Evolutionary conservation across 2,888 invertebrate genomes (phyloP), one percentile per base, ranked within the genome.

Genomic region (Eudasyphora cyanicolor): DNA sequence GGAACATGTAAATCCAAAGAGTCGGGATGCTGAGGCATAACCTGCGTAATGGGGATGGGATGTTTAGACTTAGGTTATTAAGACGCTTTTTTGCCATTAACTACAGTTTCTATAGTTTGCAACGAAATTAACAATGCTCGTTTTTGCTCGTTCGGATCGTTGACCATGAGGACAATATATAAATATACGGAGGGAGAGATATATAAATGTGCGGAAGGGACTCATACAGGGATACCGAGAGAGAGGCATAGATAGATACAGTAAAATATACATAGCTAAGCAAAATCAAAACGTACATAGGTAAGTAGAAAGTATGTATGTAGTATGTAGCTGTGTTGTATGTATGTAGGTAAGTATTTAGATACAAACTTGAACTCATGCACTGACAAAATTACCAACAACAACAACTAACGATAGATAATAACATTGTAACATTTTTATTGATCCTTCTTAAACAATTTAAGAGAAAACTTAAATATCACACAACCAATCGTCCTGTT

Each of bases 1-100:
- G 88, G 93, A 82, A 93, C 92, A 75, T 86, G 88, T 35, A 89
- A 70, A 62, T 90, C 90, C 84, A 90, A 83, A 27, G 89, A 87
- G 51, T 89, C 89, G 21, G 87, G 87, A 70, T 87, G 87, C 76
- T 87, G 88, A 79, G 87, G 77, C 77, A 86, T 81, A 84, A 88
- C 87, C 89, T 90, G 88, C 27, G 86, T 85, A 83, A 87, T 79
- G 85, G 76, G 82, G 80, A 80, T 77, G 77, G 76, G 79, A 84
- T 69, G 80, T 86, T 80, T 64, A 85, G 73, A 83, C 54, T n/a
- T n/a, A n/a, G 74, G 76, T 80, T 77, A 78, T 69, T 78, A 82
- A 60, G 32, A 35, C 67, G 38, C 67, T 38, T 42, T n/a, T n/a
- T 38, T 35, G 38, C 60, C 42, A 67, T 42, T 38, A 21, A 67